These are phyloP conservation scores for Menura novaehollandiae DNA, from an alignment of 2,113 vertebrate genomes.

Conservation along the genomic window DNA sequence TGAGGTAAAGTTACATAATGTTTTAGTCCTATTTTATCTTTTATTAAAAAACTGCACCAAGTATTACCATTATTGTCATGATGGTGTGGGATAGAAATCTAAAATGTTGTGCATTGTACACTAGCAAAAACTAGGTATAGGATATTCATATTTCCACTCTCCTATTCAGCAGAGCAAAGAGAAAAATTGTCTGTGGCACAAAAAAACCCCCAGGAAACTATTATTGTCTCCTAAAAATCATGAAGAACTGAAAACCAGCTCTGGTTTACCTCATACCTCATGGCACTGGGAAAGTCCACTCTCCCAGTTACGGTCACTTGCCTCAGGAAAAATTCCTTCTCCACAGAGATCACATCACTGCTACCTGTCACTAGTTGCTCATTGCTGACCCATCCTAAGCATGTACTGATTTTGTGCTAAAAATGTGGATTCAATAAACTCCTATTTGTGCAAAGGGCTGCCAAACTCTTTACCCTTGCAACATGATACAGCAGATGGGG, in stretches of 20 bases:
- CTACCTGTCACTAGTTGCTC: background rate
- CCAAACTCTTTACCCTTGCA: background rate
- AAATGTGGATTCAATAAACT: background rate
- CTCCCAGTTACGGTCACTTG: background rate
- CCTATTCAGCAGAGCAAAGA: background rate
- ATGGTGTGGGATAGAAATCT: background rate
- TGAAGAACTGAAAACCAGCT: background rate
- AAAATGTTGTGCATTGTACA: background rate
- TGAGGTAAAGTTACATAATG: background rate
- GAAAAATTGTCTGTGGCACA: background rate
- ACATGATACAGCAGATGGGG: background rate
- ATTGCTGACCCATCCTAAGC: background rate
- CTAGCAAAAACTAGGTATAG: background rate
- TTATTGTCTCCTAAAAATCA: background rate
- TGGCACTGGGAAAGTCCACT: background rate
- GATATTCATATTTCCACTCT: background rate
- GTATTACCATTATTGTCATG: background rate
- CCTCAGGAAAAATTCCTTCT: background rate
- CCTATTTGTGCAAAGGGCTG: background rate
- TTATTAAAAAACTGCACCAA: background rate
- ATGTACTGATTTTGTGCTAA: background rate
- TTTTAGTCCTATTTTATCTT: background rate
- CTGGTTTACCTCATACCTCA: background rate
- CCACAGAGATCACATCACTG: background rate
- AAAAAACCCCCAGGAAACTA: background rate